Conservation (phyloP, 2,797 vertebrate species). For the Peromyscus aztecus region DNA sequence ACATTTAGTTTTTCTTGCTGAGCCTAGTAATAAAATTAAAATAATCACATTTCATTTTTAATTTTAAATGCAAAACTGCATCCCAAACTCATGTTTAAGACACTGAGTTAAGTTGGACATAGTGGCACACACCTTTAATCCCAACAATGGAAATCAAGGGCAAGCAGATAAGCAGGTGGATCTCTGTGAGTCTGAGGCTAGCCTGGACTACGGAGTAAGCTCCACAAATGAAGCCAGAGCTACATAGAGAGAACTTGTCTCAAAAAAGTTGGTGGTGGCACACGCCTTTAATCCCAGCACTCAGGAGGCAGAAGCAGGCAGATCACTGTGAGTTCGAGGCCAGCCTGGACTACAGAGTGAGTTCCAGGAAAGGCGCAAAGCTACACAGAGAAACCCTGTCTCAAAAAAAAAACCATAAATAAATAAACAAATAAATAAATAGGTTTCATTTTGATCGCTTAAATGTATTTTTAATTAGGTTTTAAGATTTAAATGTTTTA, state of each 20-base stretch:
- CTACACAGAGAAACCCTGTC: neutral
- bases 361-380: too few relatives aligned
- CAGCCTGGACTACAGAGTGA: neutral
- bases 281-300: neutral
- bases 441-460: too few relatives aligned
- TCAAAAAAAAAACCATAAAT: neutral
- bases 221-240: neutral
- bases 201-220: neutral
- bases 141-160: neutral
- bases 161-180: neutral
- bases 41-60: constrained; percentile 40
- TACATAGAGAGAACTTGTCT: neutral
- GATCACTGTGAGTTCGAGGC: neutral
- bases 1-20: constrained; percentile 22
- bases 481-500: too few relatives aligned
- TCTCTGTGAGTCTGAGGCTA: neutral
- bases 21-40: constrained; percentile 47
- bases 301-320: neutral
- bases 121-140: neutral
- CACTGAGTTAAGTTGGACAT: neutral
- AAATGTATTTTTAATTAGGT: too few relatives aligned
- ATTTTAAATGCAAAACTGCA: constrained; percentile 42
- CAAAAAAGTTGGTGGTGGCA: neutral
- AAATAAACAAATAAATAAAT: too few relatives aligned
- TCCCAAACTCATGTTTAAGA: constrained; percentile 18